A percentile compares a stretch with the other conserved stretches of the same genome.
Evolutionary conservation across 2,113 vertebrate species (phyloP).

Genomic region (Piprites chloris): DNA sequence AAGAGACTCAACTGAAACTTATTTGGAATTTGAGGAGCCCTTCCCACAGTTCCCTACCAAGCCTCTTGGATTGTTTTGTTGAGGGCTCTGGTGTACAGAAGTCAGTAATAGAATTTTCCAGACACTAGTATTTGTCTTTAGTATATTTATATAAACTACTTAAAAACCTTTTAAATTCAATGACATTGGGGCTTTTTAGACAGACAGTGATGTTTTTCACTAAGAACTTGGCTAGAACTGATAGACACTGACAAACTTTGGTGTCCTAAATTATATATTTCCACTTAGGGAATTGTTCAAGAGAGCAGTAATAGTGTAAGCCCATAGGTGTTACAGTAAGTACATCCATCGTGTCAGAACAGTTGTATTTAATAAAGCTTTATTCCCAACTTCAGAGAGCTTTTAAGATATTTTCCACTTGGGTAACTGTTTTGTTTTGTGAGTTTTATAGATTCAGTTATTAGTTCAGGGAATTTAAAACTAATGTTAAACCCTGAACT

Average conservation of each 20-base stretch:
- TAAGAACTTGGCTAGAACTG: not conserved
- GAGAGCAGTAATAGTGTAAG: constrained; percentile 59
- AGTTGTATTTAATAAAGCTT: constrained; percentile 69
- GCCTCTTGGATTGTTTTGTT: not conserved
- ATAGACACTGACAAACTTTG: not conserved
- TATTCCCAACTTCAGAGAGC: constrained; percentile 63
- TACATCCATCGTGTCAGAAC: constrained; percentile 62
- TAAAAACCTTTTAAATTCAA: not conserved
- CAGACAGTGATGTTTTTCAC: not conserved
- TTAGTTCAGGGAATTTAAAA: constrained; percentile 66
- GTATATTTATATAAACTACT: not conserved
- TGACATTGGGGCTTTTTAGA: not conserved
- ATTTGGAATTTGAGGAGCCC: not conserved
- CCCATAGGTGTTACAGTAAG: constrained; percentile 62
- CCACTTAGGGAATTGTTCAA: constrained; percentile 60
- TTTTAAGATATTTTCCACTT: constrained; percentile 74
- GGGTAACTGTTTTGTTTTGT: constrained; percentile 56
- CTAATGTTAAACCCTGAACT: constrained; percentile 43
- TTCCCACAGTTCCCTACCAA: not conserved
- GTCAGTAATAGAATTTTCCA: not conserved
- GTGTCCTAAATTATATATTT: constrained; percentile 70
- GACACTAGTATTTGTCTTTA: not conserved
- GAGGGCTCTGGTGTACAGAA: not conserved
- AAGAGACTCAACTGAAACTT: not conserved
- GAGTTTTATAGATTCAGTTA: constrained; percentile 59